A percentile compares a stretch with the other conserved stretches of the same genome.
Conservation (phyloP, 2,888 invertebrate genomes). For the Synanthedon andrenaeformis region DNA sequence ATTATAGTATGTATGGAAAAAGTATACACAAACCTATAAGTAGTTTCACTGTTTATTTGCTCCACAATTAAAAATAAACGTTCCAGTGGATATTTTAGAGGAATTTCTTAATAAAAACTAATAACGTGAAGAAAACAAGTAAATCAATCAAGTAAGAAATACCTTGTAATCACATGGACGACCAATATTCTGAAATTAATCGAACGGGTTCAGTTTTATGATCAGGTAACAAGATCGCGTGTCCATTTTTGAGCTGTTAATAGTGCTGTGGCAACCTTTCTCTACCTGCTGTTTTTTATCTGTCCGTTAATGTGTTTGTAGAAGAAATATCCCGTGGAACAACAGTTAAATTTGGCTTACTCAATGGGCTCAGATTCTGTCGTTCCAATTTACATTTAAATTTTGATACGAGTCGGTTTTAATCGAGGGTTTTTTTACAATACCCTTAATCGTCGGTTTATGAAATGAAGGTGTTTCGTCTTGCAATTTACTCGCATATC, state of each 20-base stretch:
- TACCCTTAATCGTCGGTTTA: slow-evolving; percentile 38
- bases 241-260: not conserved
- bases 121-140: no score
- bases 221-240: not conserved
- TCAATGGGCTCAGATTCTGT: slow-evolving; percentile 32
- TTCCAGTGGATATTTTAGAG: no score
- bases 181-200: no score
- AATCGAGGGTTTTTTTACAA: slow-evolving; percentile 21
- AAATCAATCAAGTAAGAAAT: no score
- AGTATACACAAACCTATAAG: no score
- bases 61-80: no score
- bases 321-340: slow-evolving; percentile 54
- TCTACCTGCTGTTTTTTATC: slow-evolving; percentile 66
- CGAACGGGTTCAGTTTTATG: not conserved
- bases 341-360: slow-evolving; percentile 45
- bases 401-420: slow-evolving; percentile 32
- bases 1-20: no score
- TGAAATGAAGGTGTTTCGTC: slow-evolving; percentile 15
- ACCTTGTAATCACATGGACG: no score
- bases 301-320: slow-evolving; percentile 42
- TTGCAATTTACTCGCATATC: not conserved
- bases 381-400: slow-evolving; percentile 51
- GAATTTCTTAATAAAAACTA: no score
- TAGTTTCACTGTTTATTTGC: no score
- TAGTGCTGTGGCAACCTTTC: not conserved